These are phyloP conservation scores for Entomobrya multifasciata DNA, from an alignment of 2,888 invertebrate species.

Conservation along the genomic window DNA sequence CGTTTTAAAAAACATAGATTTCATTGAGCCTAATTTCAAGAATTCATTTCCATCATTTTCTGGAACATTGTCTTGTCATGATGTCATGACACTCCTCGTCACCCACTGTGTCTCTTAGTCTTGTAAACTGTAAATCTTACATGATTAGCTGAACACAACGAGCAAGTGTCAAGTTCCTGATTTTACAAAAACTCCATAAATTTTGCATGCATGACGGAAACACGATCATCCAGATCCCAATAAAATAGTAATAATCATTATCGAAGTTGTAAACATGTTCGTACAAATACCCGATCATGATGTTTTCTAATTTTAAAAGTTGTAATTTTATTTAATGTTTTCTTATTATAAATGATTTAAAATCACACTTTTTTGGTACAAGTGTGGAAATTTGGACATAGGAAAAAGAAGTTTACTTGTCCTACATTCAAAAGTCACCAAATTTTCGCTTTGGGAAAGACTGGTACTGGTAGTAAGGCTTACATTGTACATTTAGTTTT, in stretches of 20 bases:
- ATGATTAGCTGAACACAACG: conserved; percentile 62
- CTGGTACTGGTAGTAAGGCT: no score
- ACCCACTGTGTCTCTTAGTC: background rate
- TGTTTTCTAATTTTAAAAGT: no score
- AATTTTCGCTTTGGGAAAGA: conserved; percentile 99
- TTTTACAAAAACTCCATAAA: conserved; percentile 44
- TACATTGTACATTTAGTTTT: no score
- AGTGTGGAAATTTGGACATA: conserved; percentile 84
- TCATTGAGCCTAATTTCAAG: no score
- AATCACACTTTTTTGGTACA: background rate
- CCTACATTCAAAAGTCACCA: conserved; percentile 99
- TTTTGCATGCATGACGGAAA: no score
- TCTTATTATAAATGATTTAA: no score
- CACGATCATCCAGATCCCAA: conserved; percentile 41
- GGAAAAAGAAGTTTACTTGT: conserved; percentile 99
- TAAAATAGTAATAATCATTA: background rate
- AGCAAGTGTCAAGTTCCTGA: conserved; percentile 44
- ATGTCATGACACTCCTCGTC: conserved; percentile 37
- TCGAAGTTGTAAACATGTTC: conserved; percentile 54
- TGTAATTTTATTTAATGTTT: no score
- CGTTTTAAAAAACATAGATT: no score
- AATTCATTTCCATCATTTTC: no score
- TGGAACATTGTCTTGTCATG: conserved; percentile 14
- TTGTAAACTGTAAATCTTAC: background rate
- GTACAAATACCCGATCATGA: background rate